phyloP scores from a whole-genome alignment of 2,888 invertebrate genomes.

The Seladonia tumulorum region DNA sequence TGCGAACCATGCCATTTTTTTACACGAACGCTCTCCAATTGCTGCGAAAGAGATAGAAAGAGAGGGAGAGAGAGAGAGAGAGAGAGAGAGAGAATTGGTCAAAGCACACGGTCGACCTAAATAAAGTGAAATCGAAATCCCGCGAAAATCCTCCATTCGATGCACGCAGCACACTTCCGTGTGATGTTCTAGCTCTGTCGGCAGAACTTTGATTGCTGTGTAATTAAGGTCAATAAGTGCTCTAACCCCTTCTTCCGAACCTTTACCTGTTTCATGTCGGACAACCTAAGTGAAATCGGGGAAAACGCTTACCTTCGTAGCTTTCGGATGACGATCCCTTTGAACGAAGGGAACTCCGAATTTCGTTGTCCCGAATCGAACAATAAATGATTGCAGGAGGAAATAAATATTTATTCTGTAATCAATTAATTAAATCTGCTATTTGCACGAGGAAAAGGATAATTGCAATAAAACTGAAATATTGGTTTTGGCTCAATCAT shows the following conservation, averaged over 20 bases:
- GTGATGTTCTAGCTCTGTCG: slow-evolving; percentile 32
- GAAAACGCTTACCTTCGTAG: background rate
- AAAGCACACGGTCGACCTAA: slow-evolving; percentile 29
- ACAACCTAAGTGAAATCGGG: background rate
- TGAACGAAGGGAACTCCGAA: background rate
- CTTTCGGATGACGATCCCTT: background rate
- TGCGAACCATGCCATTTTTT: slow-evolving; percentile 6
- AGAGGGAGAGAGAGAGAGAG: background rate
- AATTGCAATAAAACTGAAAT: background rate
- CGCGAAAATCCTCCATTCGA: slow-evolving; percentile 19
- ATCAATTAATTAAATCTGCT: background rate
- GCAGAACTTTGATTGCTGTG: slow-evolving; percentile 46
- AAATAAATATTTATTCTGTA: background rate
- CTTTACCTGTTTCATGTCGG: slow-evolving; percentile 2
- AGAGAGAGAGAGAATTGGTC: slow-evolving; percentile 36
- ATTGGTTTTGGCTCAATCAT: background rate
- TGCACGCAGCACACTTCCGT: slow-evolving; percentile 16
- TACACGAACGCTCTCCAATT: background rate
- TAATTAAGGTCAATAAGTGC: slow-evolving; percentile 49
- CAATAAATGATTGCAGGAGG: background rate
- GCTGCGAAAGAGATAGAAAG: background rate
- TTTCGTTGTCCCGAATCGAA: background rate
- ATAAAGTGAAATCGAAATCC: slow-evolving; percentile 42
- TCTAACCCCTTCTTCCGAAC: slow-evolving; percentile 26
- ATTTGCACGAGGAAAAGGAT: background rate